These are phyloP conservation scores for Melanerpes formicivorus DNA, from an alignment of 2,113 vertebrate genomes.

Conservation along the genomic window DNA sequence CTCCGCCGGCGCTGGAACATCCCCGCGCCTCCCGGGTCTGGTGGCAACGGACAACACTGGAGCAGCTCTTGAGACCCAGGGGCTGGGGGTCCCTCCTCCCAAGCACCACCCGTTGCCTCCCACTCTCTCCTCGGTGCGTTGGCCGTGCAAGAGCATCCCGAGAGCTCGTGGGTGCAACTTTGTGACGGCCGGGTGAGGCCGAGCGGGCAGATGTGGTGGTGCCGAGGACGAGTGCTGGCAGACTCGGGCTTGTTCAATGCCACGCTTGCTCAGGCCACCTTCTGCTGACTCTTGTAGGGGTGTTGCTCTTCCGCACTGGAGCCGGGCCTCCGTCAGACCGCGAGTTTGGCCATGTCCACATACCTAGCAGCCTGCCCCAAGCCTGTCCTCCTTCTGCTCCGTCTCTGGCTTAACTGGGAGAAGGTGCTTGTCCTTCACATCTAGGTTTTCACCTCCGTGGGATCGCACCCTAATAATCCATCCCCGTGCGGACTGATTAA, in stretches of 20 bases:
- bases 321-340: neutral
- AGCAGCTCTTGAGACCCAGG: neutral
- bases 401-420: neutral
- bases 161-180: neutral
- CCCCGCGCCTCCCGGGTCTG: neutral
- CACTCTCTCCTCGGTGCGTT: neutral
- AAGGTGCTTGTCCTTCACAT: neutral
- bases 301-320: slow-evolving; percentile 33
- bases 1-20: neutral
- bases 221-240: neutral
- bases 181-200: neutral
- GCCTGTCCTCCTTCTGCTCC: neutral
- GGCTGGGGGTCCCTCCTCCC: neutral
- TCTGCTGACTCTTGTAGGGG: slow-evolving; percentile 1
- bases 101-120: neutral
- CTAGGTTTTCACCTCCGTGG: neutral
- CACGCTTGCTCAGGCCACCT: slow-evolving; percentile 29
- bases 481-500: neutral
- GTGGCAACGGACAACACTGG: neutral
- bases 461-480: neutral
- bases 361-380: neutral
- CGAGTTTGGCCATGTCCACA: neutral
- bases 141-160: neutral
- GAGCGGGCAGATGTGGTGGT: neutral
- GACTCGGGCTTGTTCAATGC: neutral